Base-by-base conservation (phyloP, 2,888 invertebrate genomes). In the Fissipunctia ypsillon region DNA sequence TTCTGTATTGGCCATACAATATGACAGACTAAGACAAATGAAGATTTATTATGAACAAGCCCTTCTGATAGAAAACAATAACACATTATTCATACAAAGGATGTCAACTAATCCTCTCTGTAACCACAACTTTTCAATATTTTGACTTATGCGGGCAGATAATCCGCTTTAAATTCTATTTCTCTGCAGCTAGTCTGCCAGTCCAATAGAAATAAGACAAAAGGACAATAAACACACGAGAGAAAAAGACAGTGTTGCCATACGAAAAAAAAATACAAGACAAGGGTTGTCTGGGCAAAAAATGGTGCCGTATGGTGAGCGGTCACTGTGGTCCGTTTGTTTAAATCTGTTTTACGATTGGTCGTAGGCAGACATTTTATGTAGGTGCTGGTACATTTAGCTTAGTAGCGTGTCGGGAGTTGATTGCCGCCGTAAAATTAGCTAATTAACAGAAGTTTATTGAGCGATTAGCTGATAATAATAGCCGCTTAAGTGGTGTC, bases 301-400 rank as follows among this genome's bases (percentile, higher is more conserved):
- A 91, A 88, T 85, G 81, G 91, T 89, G 90, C 91, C 92, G 92
- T 92, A 92, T 93, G 94, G 86, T 69, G 81, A 73, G 76, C 84
- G 81, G 81, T 79, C 85, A 80, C 83, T 92, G 93, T 88, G 93
- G 92, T 92, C 84, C 88, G 90, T 88, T 91, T 90, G 91, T 90
- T 90, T 91, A 91, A 91, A 88, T 87, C 88, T 84, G 87, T 87
- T 91, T 90, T 90, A 90, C 88, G 88, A 87, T 83, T 80, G 78
- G 69, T 78, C 78, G 84, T 73, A 76, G 77, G 80, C 76, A 77
- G 71, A 73, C 52, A 77, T 59, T 88, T 84, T 81, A 85, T 83
- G 78, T 80, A 75, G 61, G 65, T 65, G 76, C 76, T 73, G 72
- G 74, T 84, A 87, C 78, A 84, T 82, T 84, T 82, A 76, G 79